A percentile compares a stretch with the other conserved stretches of the same genome.
These are phyloP conservation scores for Idaea dimidiata DNA, from an alignment of 2,888 invertebrate species.

Conservation along the genomic window DNA sequence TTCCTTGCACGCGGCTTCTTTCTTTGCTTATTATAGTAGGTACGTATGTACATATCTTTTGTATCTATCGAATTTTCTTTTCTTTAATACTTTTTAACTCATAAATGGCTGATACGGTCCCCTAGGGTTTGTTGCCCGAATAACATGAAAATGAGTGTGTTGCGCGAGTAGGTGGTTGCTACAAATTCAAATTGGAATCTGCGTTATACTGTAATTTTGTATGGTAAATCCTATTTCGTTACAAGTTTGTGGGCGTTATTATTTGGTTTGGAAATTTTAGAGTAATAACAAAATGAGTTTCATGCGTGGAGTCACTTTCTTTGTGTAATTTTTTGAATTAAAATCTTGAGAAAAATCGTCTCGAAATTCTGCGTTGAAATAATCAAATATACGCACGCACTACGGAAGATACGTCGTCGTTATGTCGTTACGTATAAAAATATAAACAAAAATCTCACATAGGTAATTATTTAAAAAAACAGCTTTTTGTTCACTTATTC, in stretches of 20 bases:
- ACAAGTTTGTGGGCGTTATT: slow-evolving; percentile 31
- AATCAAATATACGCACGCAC: not conserved
- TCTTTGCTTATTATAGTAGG: slow-evolving; percentile 67
- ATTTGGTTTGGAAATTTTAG: slow-evolving; percentile 29
- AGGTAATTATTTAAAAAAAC: too few relatives aligned
- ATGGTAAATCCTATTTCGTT: slow-evolving; percentile 32
- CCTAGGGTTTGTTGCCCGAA: slow-evolving; percentile 76
- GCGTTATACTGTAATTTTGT: slow-evolving; percentile 51
- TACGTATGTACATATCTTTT: slow-evolving; percentile 52
- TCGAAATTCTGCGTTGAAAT: not conserved
- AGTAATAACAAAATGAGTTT: slow-evolving; percentile 27
- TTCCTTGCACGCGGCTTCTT: slow-evolving; percentile 73
- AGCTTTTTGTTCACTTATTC: too few relatives aligned
- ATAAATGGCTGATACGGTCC: slow-evolving; percentile 79
- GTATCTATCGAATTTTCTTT: slow-evolving; percentile 76
- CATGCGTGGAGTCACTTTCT: slow-evolving; percentile 27
- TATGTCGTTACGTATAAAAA: too few relatives aligned
- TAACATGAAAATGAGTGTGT: slow-evolving; percentile 78
- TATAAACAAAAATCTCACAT: too few relatives aligned
- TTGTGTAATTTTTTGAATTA: not conserved
- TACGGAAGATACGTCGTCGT: not conserved
- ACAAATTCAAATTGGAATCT: slow-evolving; percentile 66
- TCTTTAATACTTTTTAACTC: slow-evolving; percentile 79
- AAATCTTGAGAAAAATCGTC: not conserved
- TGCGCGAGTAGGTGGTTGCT: slow-evolving; percentile 44